phyloP scores from a whole-genome alignment of 2,113 vertebrate genomes.

The Lagopus muta region DNA sequence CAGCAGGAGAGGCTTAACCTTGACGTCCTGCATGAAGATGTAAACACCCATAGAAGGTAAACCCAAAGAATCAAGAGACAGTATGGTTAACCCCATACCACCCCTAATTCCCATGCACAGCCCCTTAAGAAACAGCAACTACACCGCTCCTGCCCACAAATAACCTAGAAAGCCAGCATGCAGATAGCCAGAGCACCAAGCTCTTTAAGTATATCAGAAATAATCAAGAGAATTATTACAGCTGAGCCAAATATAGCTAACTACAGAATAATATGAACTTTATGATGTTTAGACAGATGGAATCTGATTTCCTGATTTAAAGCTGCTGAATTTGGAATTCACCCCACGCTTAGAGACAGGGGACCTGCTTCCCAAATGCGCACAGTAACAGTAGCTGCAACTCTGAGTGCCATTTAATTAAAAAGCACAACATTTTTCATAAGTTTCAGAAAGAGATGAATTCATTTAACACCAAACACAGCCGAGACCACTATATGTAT shows the following conservation, averaged over 20 bases:
- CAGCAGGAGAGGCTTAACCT: neutral
- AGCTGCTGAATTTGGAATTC: conserved; percentile 6
- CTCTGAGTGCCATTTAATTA: neutral
- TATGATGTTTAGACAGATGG: conserved; percentile 44
- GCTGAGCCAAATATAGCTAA: conserved; percentile 36
- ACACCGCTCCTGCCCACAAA: neutral
- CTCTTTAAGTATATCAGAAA: neutral
- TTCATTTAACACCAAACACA: neutral
- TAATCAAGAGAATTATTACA: conserved; percentile 12
- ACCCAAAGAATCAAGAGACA: neutral
- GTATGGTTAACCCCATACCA: neutral
- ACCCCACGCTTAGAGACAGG: neutral
- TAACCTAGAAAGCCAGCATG: neutral
- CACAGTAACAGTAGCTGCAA: accelerated
- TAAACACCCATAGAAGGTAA: conserved; percentile 44
- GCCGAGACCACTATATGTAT: neutral
- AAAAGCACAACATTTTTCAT: neutral
- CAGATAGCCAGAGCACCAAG: neutral
- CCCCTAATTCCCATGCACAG: neutral
- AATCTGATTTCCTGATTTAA: conserved; percentile 24
- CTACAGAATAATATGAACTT: conserved; percentile 5
- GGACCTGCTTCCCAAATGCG: neutral
- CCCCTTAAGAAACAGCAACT: neutral
- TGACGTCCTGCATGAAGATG: conserved; percentile 43
- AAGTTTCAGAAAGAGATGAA: neutral